Evolutionary conservation across 2,797 vertebrate species (phyloP).

Genomic region (Alectoris magna): DNA sequence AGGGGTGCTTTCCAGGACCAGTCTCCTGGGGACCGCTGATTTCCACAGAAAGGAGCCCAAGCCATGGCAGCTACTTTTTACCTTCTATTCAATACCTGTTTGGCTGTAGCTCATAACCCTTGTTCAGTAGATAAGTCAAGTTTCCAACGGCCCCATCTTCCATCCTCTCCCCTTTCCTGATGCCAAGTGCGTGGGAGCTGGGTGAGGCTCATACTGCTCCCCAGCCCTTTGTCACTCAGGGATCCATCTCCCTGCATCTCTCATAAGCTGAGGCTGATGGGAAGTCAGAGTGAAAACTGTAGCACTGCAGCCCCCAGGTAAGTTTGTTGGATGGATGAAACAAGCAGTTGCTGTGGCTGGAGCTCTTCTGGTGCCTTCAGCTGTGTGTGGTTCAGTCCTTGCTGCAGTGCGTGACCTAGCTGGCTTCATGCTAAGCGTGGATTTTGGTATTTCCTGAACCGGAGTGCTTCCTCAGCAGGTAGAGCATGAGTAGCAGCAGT

Average conservation of each 20-base stretch:
- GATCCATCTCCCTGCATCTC: background rate
- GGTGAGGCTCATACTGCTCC: background rate
- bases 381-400: background rate
- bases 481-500: constrained; percentile 9
- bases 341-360: background rate
- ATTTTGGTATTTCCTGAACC: background rate
- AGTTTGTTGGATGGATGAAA: constrained; percentile 2
- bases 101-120: background rate
- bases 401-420: background rate
- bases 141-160: background rate
- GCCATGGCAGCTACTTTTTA: background rate
- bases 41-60: background rate
- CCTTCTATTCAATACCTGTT: accelerated
- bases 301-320: constrained; percentile 26
- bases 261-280: background rate
- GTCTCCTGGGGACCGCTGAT: background rate
- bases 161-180: background rate
- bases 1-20: background rate
- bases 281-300: background rate
- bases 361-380: background rate
- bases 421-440: background rate
- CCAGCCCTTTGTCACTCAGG: background rate
- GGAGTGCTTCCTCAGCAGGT: constrained; percentile 20
- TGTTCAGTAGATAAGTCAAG: background rate
- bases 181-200: background rate